phyloP scores from a whole-genome alignment of 1,140 invertebrate genomes.

The Oryctes rhinoceros region DNA sequence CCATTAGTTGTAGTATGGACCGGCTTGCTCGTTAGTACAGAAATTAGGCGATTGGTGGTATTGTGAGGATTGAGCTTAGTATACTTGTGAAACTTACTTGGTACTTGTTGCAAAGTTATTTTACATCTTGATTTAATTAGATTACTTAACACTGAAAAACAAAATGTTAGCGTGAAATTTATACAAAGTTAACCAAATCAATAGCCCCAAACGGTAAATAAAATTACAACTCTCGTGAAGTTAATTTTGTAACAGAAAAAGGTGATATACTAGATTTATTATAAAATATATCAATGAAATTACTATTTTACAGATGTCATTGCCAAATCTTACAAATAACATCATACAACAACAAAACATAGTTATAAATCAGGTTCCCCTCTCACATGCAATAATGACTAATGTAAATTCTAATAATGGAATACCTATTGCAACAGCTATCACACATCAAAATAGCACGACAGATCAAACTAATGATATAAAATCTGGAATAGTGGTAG shows the following conservation, averaged over 20 bases:
- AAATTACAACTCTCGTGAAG: background rate
- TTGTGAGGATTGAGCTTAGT: too few species aligned
- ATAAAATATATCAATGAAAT: background rate
- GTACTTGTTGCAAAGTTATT: too few species aligned
- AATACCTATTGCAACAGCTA: slow-evolving; percentile 53
- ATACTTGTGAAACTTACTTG: too few species aligned
- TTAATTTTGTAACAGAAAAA: background rate
- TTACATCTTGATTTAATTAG: too few species aligned
- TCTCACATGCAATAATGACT: slow-evolving; percentile 55
- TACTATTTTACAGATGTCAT: slow-evolving; percentile 51
- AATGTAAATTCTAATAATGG: slow-evolving; percentile 57
- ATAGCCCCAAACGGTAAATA: too few species aligned
- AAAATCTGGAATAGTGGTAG: slow-evolving; percentile 49
- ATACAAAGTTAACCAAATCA: too few species aligned
- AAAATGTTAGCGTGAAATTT: too few species aligned
- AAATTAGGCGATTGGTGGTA: too few species aligned
- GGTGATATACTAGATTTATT: background rate
- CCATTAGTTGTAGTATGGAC: too few species aligned
- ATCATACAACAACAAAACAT: slow-evolving; percentile 57
- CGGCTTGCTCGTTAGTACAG: too few species aligned
- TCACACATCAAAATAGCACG: slow-evolving; percentile 49
- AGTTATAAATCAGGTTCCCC: slow-evolving; percentile 57
- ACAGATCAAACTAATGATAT: slow-evolving; percentile 47
- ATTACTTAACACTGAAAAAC: too few species aligned
- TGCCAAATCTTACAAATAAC: slow-evolving; percentile 54